Percentiles rank a stretch among this genome's conserved stretches.
phyloP scores from a whole-genome alignment of 2,888 invertebrate species.

The Sclerodermus sp. region DNA sequence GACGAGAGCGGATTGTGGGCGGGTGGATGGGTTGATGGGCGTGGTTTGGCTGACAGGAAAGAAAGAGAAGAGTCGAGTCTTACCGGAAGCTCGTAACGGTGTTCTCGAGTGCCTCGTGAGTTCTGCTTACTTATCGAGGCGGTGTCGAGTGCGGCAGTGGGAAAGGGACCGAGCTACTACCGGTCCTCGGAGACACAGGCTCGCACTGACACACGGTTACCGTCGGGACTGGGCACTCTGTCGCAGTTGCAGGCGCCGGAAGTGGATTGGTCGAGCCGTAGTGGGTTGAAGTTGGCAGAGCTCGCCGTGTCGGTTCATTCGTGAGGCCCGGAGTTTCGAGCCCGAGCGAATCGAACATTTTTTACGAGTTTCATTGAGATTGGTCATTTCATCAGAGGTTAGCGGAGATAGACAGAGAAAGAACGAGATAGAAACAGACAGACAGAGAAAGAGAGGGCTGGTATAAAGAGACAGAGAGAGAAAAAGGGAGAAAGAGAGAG shows the following conservation, averaged over 20 bases:
- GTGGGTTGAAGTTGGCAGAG: not conserved
- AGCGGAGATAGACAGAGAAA: constrained; percentile 7
- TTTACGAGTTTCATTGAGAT: too few relatives aligned
- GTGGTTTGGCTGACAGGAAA: constrained; percentile 9
- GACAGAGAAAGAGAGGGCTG: constrained; percentile 1
- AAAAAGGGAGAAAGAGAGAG: constrained; percentile 18
- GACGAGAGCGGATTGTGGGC: too few relatives aligned
- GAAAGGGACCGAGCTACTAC: constrained; percentile 56
- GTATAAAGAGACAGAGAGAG: constrained; percentile 14
- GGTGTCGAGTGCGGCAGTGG: constrained; percentile 56
- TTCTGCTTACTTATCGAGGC: constrained; percentile 53
- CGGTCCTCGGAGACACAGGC: constrained; percentile 58
- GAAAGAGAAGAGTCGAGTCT: constrained; percentile 43
- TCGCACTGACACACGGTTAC: constrained; percentile 58
- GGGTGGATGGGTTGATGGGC: too few relatives aligned
- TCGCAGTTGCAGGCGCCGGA: constrained; percentile 17
- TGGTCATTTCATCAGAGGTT: constrained; percentile 2
- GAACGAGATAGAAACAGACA: constrained; percentile 13
- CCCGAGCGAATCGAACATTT: too few relatives aligned
- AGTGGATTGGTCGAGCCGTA: too few relatives aligned
- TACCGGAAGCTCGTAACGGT: constrained; percentile 51
- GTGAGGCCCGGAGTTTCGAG: too few relatives aligned
- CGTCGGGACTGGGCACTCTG: constrained; percentile 57
- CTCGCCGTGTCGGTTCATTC: not conserved
- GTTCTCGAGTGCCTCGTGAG: constrained; percentile 48